Percentiles rank a stretch among this genome's conserved stretches.
Conservation (phyloP, 2,888 invertebrate species). For the Dryadula phaetusa region DNA sequence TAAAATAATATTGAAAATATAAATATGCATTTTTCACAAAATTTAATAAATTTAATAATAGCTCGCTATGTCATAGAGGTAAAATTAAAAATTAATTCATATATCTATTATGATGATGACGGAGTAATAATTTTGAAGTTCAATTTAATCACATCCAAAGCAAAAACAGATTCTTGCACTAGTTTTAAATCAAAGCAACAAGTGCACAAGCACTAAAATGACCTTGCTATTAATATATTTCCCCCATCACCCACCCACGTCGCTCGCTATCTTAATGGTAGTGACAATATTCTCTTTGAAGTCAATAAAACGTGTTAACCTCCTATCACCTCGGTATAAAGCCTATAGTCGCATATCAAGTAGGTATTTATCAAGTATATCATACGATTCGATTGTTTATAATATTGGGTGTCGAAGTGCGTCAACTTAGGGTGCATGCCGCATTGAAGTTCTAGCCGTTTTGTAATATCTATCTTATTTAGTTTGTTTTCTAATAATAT, state of each 20-base stretch:
- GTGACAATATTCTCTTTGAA: slow-evolving; percentile 49
- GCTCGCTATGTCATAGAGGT: no score
- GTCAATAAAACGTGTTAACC: slow-evolving; percentile 45
- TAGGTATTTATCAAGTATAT: slow-evolving; percentile 17
- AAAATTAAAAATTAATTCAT: no score
- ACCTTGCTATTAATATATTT: slow-evolving; percentile 41
- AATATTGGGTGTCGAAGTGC: slow-evolving; percentile 27
- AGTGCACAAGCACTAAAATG: slow-evolving; percentile 12
- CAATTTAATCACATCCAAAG: not conserved
- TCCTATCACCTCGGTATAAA: slow-evolving; percentile 39
- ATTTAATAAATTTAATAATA: no score
- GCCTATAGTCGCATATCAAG: slow-evolving; percentile 38
- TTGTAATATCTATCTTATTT: not conserved
- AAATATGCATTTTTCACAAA: no score
- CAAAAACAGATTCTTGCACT: not conserved
- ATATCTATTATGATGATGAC: no score
- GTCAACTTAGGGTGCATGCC: slow-evolving; percentile 24
- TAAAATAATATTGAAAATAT: no score
- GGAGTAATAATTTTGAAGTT: no score
- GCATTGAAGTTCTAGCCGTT: slow-evolving; percentile 19
- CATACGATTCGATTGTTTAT: slow-evolving; percentile 38
- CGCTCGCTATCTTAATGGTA: slow-evolving; percentile 54
- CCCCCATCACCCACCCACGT: slow-evolving; percentile 58
- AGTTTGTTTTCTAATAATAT: not conserved
- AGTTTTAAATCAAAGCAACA: not conserved